Evolutionary conservation across 2,888 invertebrate species (phyloP).

Genomic region (Tipula confusa): DNA sequence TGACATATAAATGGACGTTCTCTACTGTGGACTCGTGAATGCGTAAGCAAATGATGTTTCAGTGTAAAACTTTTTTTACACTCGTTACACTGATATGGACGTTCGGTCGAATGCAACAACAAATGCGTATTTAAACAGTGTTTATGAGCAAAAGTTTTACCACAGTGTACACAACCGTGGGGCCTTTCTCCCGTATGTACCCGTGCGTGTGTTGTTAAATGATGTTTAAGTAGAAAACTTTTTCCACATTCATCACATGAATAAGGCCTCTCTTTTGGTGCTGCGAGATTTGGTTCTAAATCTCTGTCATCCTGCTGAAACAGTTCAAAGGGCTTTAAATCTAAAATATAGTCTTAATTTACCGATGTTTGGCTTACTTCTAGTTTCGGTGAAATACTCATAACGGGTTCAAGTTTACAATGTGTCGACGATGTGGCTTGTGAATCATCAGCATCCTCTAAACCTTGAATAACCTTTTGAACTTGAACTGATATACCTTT

Average conservation of each 20-base stretch:
- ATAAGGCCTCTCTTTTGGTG: conserved; percentile 69
- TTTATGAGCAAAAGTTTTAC: conserved; percentile 76
- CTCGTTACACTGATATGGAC: conserved; percentile 78
- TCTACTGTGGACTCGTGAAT: conserved; percentile 69
- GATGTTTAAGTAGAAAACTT: conserved; percentile 77
- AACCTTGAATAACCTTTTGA: conserved; percentile 51
- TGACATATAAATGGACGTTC: conserved; percentile 77
- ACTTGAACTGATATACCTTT: conserved; percentile 51
- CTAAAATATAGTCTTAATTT: not conserved
- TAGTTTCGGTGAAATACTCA: conserved; percentile 50
- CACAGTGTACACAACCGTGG: conserved; percentile 73
- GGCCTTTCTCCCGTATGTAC: conserved; percentile 78
- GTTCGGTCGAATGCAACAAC: conserved; percentile 71
- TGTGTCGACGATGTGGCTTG: conserved; percentile 49
- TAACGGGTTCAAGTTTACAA: conserved; percentile 50
- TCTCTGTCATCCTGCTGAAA: conserved; percentile 42
- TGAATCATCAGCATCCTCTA: conserved; percentile 50
- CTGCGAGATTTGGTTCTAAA: conserved; percentile 43
- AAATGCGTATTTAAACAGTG: conserved; percentile 80
- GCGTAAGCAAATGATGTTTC: conserved; percentile 78
- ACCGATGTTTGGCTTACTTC: conserved; percentile 38
- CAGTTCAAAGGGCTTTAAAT: not conserved
- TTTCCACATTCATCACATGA: conserved; percentile 80
- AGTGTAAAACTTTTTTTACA: conserved; percentile 83
- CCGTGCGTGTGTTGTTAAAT: conserved; percentile 76